Evolutionary conservation across 2,797 vertebrate species (phyloP).

Genomic region (Poliocrania exsul): DNA sequence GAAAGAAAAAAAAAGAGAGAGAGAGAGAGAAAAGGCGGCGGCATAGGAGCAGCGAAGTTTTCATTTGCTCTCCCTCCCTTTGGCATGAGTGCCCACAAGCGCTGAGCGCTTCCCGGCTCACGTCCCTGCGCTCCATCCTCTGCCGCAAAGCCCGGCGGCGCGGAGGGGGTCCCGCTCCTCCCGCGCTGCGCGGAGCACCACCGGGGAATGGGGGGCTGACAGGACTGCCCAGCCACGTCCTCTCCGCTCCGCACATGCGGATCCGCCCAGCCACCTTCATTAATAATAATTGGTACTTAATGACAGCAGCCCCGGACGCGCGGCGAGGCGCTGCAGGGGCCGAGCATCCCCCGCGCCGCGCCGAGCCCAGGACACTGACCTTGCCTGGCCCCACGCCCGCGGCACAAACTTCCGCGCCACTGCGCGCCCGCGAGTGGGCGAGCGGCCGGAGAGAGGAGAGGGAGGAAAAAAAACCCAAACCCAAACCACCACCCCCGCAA

Average conservation of each 20-base stretch:
- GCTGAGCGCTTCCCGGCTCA: not conserved
- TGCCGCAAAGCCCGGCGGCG: not conserved
- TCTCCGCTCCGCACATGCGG: not conserved
- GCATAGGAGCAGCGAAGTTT: not conserved
- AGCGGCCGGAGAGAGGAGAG: not conserved
- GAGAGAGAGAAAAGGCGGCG: not conserved
- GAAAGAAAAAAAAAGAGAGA: rapidly evolving
- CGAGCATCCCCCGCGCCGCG: not conserved
- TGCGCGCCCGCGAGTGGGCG: not conserved
- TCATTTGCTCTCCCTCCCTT: not conserved
- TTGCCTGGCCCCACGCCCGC: not conserved
- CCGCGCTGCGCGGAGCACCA: not conserved
- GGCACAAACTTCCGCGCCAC: not conserved
- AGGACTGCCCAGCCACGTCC: not conserved
- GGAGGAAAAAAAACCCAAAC: no score
- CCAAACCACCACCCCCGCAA: no score
- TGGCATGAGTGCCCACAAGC: not conserved
- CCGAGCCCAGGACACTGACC: not conserved
- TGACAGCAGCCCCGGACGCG: not conserved
- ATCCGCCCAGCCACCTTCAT: not conserved
- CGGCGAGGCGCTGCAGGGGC: not conserved
- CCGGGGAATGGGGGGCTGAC: not conserved
- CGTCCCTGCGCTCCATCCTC: not conserved
- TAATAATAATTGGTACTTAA: not conserved
- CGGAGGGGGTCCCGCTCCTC: not conserved